phyloP scores from a whole-genome alignment of 2,797 vertebrate genomes.

The Enteromius anoplus region DNA sequence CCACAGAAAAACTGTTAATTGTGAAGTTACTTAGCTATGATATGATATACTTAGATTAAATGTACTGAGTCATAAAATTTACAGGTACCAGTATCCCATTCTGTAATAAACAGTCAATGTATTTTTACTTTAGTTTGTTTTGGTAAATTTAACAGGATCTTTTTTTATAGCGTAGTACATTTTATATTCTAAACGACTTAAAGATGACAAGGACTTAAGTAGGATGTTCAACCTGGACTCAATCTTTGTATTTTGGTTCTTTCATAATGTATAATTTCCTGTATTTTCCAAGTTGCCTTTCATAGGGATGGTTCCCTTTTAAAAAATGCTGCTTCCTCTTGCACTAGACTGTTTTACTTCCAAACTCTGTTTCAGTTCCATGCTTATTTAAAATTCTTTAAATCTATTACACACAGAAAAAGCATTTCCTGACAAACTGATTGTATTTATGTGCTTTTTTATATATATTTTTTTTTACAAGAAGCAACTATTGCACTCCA shows the following conservation, averaged over 20 bases:
- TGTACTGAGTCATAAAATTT: not conserved
- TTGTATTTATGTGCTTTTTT: not conserved
- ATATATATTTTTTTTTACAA: not conserved
- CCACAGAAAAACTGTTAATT: not conserved
- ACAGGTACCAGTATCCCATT: not conserved
- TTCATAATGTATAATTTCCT: slow-evolving; percentile 53
- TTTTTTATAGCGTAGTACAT: not conserved
- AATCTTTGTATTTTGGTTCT: slow-evolving; percentile 25
- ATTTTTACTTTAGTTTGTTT: not conserved
- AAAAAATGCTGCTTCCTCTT: slow-evolving; percentile 1
- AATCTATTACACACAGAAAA: not conserved
- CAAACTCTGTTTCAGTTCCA: slow-evolving; percentile 1
- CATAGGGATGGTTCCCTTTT: not conserved
- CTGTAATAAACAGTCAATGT: not conserved
- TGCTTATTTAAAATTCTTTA: not conserved
- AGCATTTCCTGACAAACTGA: slow-evolving; percentile 1
- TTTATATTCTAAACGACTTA: not conserved
- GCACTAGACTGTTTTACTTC: not conserved
- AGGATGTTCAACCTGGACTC: not conserved
- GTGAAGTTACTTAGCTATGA: not conserved
- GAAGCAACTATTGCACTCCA: not conserved
- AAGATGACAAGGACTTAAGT: not conserved
- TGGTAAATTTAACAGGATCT: not conserved
- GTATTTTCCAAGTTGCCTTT: slow-evolving; percentile 43
- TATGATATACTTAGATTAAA: not conserved